phyloP scores from a whole-genome alignment of 1,140 invertebrate genomes.

The Eurosta solidaginis region DNA sequence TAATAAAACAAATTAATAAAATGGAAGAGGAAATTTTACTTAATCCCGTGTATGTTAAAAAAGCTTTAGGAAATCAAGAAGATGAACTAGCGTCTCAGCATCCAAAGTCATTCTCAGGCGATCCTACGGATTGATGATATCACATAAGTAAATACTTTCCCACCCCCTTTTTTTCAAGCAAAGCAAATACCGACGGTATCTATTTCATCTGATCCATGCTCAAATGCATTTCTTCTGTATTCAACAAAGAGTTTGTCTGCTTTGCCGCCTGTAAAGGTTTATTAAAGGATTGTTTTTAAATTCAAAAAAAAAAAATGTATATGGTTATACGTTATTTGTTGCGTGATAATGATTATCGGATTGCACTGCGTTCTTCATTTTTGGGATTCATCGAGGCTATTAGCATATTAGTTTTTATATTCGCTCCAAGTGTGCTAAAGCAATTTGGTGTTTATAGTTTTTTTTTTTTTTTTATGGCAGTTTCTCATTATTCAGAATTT shows the following conservation, averaged over 20 bases:
- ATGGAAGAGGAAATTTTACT: constrained; percentile 95
- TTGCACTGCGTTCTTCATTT: constrained; percentile 72
- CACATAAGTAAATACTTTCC: neutral
- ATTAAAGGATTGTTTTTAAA: constrained; percentile 36
- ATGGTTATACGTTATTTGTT: constrained; percentile 63
- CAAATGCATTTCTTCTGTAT: constrained; percentile 33
- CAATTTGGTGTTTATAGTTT: constrained; percentile 80
- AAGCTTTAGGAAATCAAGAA: constrained; percentile 70
- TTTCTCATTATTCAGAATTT: constrained; percentile 84
- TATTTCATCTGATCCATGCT: constrained; percentile 33
- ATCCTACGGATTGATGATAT: constrained; percentile 57
- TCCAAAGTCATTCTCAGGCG: constrained; percentile 61
- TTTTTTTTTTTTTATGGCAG: constrained; percentile 79
- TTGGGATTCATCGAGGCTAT: constrained; percentile 73
- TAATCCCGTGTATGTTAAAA: constrained; percentile 85
- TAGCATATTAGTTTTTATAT: constrained; percentile 68
- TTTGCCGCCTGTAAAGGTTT: constrained; percentile 33
- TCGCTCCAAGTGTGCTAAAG: constrained; percentile 64
- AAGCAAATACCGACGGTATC: constrained; percentile 12
- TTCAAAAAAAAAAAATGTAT: too few species aligned
- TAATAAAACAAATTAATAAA: constrained; percentile 83
- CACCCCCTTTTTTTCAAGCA: neutral
- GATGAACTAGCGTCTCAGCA: constrained; percentile 67
- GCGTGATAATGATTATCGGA: constrained; percentile 64
- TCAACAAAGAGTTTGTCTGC: constrained; percentile 34